A percentile compares a stretch with the other conserved stretches of the same genome.
Conservation (phyloP, 2,113 vertebrate species). For the Oncorhynchus clarkii region DNA sequence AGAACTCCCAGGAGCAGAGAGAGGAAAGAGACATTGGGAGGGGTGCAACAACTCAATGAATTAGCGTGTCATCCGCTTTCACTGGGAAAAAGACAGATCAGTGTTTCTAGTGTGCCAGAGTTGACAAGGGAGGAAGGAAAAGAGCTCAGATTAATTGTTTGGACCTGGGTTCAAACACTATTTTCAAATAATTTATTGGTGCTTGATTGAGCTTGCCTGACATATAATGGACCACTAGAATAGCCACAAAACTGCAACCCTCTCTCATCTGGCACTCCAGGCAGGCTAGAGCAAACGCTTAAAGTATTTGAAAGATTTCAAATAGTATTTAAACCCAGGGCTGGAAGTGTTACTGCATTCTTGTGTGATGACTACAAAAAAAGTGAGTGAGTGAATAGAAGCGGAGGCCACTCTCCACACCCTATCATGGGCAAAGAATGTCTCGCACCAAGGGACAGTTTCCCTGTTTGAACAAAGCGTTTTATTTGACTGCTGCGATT, state of each 20-base stretch:
- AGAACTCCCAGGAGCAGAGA: conserved; percentile 14
- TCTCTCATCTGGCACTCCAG: no score
- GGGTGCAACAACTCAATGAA: conserved; percentile 19
- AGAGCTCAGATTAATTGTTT: not conserved
- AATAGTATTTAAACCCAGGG: no score
- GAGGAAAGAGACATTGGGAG: conserved; percentile 27
- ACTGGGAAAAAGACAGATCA: not conserved
- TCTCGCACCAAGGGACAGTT: not conserved
- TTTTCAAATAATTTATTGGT: no score
- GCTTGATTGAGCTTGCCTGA: no score
- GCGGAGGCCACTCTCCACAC: not conserved
- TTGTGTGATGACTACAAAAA: not conserved
- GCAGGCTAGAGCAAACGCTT: no score
- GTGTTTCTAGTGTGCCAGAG: not conserved
- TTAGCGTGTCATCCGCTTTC: not conserved
- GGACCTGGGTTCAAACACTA: no score
- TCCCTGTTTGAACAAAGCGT: not conserved
- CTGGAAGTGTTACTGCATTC: not conserved
- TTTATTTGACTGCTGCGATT: not conserved
- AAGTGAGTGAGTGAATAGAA: not conserved
- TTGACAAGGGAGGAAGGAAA: not conserved
- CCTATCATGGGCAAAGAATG: not conserved
- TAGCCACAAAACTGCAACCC: no score
- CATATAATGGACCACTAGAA: no score
- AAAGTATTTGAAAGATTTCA: no score